These are phyloP conservation scores for Drosophila paramelanica DNA, from an alignment of 2,888 invertebrate genomes.

Conservation along the genomic window DNA sequence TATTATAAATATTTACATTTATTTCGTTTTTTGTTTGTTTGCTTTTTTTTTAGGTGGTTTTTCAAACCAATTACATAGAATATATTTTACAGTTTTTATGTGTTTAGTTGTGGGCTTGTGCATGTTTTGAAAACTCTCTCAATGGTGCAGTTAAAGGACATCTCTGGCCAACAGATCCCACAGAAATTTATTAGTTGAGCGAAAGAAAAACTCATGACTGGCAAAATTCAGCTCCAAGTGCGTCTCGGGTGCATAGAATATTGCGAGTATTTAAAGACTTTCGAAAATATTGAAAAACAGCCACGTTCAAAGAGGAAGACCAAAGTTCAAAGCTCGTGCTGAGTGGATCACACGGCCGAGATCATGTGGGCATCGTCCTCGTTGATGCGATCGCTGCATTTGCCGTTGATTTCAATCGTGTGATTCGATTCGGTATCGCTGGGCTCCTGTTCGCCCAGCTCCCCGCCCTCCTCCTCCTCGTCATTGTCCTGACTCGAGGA, in stretches of 20 bases:
- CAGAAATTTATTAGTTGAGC: slow-evolving; percentile 14
- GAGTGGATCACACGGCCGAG: slow-evolving; percentile 69
- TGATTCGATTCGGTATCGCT: slow-evolving; percentile 70
- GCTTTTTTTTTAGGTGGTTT: slow-evolving; percentile 49
- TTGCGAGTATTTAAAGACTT: too few relatives aligned
- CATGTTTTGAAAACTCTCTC: slow-evolving; percentile 28
- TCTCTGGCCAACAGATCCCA: slow-evolving; percentile 15
- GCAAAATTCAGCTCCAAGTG: slow-evolving; percentile 7
- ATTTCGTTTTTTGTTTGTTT: slow-evolving; percentile 52
- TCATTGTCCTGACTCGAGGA: slow-evolving; percentile 41
- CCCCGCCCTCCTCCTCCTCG: slow-evolving; percentile 35
- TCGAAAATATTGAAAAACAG: not conserved
- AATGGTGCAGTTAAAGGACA: slow-evolving; percentile 33
- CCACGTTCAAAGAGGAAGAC: not conserved
- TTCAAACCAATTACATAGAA: slow-evolving; percentile 58
- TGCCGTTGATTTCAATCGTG: slow-evolving; percentile 64
- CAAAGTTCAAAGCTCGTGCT: not conserved
- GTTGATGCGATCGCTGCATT: slow-evolving; percentile 65
- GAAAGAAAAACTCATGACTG: not conserved
- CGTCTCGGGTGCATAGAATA: slow-evolving; percentile 5
- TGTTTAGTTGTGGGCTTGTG: slow-evolving; percentile 24
- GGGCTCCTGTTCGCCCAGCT: slow-evolving; percentile 56
- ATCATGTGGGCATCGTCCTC: slow-evolving; percentile 81
- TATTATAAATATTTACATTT: slow-evolving; percentile 74
- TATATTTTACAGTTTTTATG: slow-evolving; percentile 66